These are phyloP conservation scores for Sitta carolinensis DNA, from an alignment of 2,797 vertebrate species.

Conservation along the genomic window DNA sequence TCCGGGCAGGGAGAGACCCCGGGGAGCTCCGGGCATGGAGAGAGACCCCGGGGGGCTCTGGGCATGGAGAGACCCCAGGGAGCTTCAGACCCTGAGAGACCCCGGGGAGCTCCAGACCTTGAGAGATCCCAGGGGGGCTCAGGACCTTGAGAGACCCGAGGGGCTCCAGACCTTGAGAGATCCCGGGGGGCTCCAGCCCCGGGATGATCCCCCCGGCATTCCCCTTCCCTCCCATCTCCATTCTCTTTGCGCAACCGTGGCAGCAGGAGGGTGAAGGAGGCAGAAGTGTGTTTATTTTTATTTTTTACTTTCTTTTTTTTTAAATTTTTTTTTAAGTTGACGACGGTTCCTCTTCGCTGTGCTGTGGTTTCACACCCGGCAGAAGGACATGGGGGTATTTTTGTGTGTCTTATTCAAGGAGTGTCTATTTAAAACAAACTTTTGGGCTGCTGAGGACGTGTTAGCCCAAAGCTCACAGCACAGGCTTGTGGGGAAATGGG, in stretches of 20 bases:
- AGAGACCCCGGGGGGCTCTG: neutral
- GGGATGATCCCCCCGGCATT: neutral
- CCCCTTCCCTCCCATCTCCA: neutral
- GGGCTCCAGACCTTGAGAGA: neutral
- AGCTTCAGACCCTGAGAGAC: too few species aligned
- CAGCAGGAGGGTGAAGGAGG: neutral
- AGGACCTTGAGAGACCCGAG: rapidly evolving
- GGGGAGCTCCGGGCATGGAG: rapidly evolving
- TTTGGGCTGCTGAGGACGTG: neutral
- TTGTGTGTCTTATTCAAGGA: conserved; percentile 8
- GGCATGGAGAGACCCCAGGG: neutral
- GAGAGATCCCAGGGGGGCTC: neutral
- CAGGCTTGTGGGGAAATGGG: rapidly evolving
- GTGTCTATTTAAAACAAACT: neutral
- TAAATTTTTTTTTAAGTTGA: neutral
- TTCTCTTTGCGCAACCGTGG: neutral
- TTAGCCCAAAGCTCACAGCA: neutral
- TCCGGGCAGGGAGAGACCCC: rapidly evolving
- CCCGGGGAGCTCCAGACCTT: neutral
- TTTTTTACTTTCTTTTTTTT: neutral
- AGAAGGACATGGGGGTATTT: neutral
- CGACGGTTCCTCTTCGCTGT: conserved; percentile 17
- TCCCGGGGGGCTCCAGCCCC: rapidly evolving
- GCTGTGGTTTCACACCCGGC: conserved; percentile 24
- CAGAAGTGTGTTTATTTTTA: neutral